Percentiles rank a stretch among this genome's conserved stretches.
Conservation (phyloP, 2,888 invertebrate genomes). For the Tupiocoris notatus region DNA sequence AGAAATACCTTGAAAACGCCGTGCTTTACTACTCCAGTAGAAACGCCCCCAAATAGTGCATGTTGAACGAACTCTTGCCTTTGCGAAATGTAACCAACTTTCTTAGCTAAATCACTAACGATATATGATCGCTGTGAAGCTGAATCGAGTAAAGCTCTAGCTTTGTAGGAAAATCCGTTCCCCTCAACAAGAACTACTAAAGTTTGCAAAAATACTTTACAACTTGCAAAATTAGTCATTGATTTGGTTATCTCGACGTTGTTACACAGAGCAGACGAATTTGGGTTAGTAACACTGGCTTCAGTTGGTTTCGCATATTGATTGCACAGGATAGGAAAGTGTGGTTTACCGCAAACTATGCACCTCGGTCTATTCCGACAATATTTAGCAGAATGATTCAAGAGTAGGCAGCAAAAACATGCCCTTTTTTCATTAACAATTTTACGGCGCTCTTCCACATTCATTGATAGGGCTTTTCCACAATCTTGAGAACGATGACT, state of each 20-base stretch:
- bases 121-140: constrained; percentile 7
- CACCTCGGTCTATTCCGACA: too few relatives aligned
- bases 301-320: too few relatives aligned
- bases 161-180: neutral
- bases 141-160: constrained; percentile 1
- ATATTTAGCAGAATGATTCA: too few relatives aligned
- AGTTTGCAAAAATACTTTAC: neutral
- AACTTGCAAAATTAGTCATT: neutral
- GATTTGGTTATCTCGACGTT: neutral
- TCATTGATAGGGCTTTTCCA: too few relatives aligned
- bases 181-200: neutral
- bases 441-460: too few relatives aligned
- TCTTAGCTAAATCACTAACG: constrained; percentile 17
- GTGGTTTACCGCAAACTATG: too few relatives aligned
- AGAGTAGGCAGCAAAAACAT: too few relatives aligned
- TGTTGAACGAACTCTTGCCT: constrained; percentile 43
- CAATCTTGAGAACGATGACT: too few relatives aligned
- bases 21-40: neutral
- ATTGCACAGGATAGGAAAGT: too few relatives aligned
- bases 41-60: constrained; percentile 13
- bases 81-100: constrained; percentile 24
- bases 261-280: neutral
- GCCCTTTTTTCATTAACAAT: too few relatives aligned
- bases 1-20: neutral
- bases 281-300: too few relatives aligned